Base-by-base conservation (phyloP, 2,797 vertebrate genomes). In the Gypaetus barbatus region DNA sequence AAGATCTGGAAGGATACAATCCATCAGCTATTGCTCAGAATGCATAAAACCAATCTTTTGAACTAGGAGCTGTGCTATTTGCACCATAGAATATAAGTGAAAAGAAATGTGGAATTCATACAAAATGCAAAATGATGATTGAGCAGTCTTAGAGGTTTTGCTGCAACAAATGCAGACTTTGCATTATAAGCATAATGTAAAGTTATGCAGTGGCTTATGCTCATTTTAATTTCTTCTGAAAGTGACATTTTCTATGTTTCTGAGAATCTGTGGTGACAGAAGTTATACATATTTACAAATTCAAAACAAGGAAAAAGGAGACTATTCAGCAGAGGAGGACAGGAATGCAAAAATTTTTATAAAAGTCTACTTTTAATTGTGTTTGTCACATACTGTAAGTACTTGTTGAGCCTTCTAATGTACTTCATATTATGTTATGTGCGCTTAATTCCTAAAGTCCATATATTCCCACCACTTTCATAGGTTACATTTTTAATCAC, bases 161-260 rank as follows among this genome's bases (percentile, higher is more conserved):
- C 33, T 86, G 63, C 69, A 93, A 92, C 61, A 76, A 81, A 66
- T 75, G 83, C 89, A 90, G 35, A 58, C 77, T 94, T 90, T 93
- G 79, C 68, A 48, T 43, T 90, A 13, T 49, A 44, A 52, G 74
- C 56, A 64, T 25, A 84, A 83, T 11, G 16, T 33, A 89, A 94
- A 58, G 46, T 44, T 35, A 49, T 81, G 18, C 51, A 87, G 37
- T 70, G n/a, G 35, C 56, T 89, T 94, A 77, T 82, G 90, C 73
- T 85, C 30, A 73, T 86, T 93, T 90, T 61, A 1, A 30, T 94
- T 91, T 90, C 51, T 76, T 86, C 89, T 66, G 61, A 61, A 91
- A 84, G 66, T 91, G 74, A 49, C 63, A 71, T 82, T 76, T 89
- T 75, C 35, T 33, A 31, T 49, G 57, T 82, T 94, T 93, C 63